phyloP scores from a whole-genome alignment of 2,797 vertebrate genomes.

The Vireo griseus region DNA sequence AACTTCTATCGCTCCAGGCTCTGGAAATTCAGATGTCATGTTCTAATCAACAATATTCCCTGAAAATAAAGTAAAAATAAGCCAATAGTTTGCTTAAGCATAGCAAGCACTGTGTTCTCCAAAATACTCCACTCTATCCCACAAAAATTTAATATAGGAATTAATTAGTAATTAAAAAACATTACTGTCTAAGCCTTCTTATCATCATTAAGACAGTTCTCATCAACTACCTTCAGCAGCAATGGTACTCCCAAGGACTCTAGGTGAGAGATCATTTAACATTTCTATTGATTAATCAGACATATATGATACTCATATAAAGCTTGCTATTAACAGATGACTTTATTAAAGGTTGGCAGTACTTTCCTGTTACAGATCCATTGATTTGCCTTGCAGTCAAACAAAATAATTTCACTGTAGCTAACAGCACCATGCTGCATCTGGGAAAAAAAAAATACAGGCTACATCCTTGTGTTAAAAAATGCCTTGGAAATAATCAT shows the following conservation, averaged over 20 bases:
- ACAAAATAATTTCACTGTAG: neutral
- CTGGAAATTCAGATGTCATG: neutral
- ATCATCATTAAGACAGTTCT: neutral
- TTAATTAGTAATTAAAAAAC: neutral
- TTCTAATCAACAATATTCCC: neutral
- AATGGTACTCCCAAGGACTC: neutral
- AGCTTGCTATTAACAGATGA: neutral
- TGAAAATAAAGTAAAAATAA: neutral
- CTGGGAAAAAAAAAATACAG: neutral
- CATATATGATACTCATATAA: neutral
- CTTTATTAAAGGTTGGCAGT: neutral
- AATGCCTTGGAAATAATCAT: neutral
- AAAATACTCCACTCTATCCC: neutral
- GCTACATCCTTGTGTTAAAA: neutral
- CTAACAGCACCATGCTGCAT: neutral
- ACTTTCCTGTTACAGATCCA: neutral
- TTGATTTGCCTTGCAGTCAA: neutral
- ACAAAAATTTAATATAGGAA: neutral
- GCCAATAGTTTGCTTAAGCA: neutral
- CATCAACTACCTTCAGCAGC: neutral
- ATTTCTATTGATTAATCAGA: neutral
- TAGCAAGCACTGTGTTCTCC: neutral
- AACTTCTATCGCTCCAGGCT: neutral
- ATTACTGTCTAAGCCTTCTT: neutral
- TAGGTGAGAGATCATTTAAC: neutral